Base-by-base conservation (phyloP, 2,888 invertebrate species). In the Dasysyrphus tricinctus region DNA sequence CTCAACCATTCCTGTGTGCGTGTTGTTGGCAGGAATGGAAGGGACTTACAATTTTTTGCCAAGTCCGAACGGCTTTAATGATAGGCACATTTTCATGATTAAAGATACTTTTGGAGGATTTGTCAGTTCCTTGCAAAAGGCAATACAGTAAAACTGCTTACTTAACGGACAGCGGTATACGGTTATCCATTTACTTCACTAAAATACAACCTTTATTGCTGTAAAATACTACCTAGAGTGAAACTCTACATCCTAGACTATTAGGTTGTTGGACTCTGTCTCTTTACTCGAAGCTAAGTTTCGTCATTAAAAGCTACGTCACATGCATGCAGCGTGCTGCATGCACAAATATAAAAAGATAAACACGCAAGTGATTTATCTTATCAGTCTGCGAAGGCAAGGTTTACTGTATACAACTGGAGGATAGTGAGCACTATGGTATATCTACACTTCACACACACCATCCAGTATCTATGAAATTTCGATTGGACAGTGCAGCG, bases 191-290 rank as follows among this genome's bases (percentile, higher is more conserved):
- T 3, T 39, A 39, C 12, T 2, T 12, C 42, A 42, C 2, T 12
- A 11, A 39, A 39, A 12, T 12, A 12, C 14, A 42, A 42, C 3
- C 0, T 5, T 14, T 11, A n/a, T 39, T 11, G 12, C 3, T 42
- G 5, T 42, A 44, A 44, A n/a, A n/a, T 44, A 42, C 11, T 39
- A 12, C 39, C 12, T 8, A 16, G 2, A 16, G 2, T 47, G 16
- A n/a, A 70, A 42, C 54, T 1, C 0, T 5, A 39, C 12, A 12
- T 14, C 12, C 6, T 14, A 1, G 61, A 61, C 61, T 61, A 61
- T 51, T 29, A 29, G 75, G 32, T 74, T 80, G 32, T 49, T 81
- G 72, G 47, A 72, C 72, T 77, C 56, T 42, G 14, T 19, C 34
- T 24, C 70, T 34, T 44, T 54, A 54, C 34, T n/a, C 9, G 19